Evolutionary conservation across 2,797 vertebrate genomes (phyloP), one percentile per base, ranked within the genome.

Genomic region (Aplochiton taeniatus): DNA sequence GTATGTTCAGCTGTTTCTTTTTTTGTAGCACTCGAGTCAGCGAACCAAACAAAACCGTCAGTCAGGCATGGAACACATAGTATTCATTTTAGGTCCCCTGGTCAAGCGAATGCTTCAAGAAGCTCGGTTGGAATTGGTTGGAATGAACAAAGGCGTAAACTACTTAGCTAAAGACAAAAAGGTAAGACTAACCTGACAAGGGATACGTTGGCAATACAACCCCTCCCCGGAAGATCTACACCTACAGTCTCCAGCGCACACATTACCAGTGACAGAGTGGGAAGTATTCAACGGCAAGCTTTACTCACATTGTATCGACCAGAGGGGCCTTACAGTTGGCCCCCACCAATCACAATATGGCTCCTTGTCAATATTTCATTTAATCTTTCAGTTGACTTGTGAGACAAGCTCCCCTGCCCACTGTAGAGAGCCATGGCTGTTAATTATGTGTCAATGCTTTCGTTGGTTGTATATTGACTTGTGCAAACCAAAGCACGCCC

Each of bases 321-420:
- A 80, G 53, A 46, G 31, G 67, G 57, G 46, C 65, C 69, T 73
- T 68, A 70, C 69, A 72, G 72, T 81, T 80, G 75, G 70, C 67
- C 70, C 73, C 51, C 75, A 68, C 67, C 77, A 60, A 73, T 76
- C 70, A 75, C 60, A 13, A 52, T 64, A 83, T 83, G 69, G 75
- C 80, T 81, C 69, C 57, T 44, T 51, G 86, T 90, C 89, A 87
- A 90, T 91, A 85, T 81, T 89, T 89, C 76, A 90, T 89, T 87
- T 87, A 74, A 87, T 87, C 85, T 85, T 76, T 70, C 62, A 78
- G 83, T 87, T 82, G 75, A 70, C 56, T n/a, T 71, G 51, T 63
- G 51, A 76, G 73, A 75, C 71, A 62, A 74, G 65, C 41, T 31
- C 31, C 31, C 31, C 31, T 31, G 19, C 6, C 5, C 48, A 45